Conservation (phyloP, 2,888 invertebrate species). For the Drosophila aldrichi region DNA sequence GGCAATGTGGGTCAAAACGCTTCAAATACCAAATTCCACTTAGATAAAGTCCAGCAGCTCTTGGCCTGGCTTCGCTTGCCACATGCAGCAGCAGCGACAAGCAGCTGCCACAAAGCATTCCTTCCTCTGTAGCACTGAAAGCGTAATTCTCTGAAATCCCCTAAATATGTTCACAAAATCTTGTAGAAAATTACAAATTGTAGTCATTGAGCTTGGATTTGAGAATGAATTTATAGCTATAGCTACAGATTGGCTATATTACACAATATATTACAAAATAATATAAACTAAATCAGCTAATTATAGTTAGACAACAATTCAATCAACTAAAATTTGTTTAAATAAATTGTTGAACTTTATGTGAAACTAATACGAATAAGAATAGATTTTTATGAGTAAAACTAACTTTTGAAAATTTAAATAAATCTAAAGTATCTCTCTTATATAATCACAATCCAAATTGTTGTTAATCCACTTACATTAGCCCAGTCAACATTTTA, state of each 20-base stretch:
- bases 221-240: not conserved
- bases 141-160: not conserved
- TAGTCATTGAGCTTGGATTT: not conserved
- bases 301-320: not conserved
- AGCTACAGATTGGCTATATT: too few species aligned
- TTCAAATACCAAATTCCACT: constrained; percentile 30
- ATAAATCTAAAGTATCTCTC: not conserved
- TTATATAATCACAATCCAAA: not conserved
- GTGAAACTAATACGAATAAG: too few species aligned
- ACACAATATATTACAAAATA: too few species aligned
- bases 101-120: not conserved
- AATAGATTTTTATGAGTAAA: not conserved
- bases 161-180: not conserved
- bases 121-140: not conserved
- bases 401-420: not conserved
- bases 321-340: too few species aligned
- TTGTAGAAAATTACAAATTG: not conserved
- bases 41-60: constrained; percentile 9
- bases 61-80: constrained; percentile 15
- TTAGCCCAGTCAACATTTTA: not conserved
- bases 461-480: not conserved
- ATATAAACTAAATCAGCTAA: not conserved
- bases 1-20: constrained; percentile 56
- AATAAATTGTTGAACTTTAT: too few species aligned
- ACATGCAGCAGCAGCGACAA: constrained; percentile 2